A percentile compares a stretch with the other conserved stretches of the same genome.
Evolutionary conservation across 2,113 vertebrate species (phyloP).

Genomic region (Origma solitaria): DNA sequence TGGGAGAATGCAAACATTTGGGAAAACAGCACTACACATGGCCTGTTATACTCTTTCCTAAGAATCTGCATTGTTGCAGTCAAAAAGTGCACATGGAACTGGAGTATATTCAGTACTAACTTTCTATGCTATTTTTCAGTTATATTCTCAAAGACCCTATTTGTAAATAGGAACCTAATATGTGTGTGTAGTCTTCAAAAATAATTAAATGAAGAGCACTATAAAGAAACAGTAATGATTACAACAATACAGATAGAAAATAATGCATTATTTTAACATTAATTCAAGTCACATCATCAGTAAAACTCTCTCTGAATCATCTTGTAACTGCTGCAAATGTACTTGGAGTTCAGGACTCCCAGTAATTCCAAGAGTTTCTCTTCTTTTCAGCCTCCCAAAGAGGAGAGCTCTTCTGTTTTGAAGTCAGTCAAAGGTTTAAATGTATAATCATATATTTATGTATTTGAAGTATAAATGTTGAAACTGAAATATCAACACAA

Average conservation of each 20-base stretch:
- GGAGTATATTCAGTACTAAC: not conserved
- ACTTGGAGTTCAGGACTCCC: not conserved
- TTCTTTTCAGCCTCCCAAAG: not conserved
- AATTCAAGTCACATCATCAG: not conserved
- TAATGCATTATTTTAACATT: not conserved
- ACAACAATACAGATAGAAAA: not conserved
- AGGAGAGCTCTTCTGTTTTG: not conserved
- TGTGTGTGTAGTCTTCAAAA: not conserved
- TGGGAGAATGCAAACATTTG: not conserved
- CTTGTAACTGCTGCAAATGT: not conserved
- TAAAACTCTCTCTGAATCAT: not conserved
- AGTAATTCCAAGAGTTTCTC: not conserved
- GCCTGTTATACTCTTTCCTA: not conserved
- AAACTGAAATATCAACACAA: not conserved
- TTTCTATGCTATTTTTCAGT: not conserved
- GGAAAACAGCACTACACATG: not conserved
- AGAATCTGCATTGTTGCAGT: not conserved
- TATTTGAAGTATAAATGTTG: not conserved
- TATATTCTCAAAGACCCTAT: not conserved
- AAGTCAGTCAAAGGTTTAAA: not conserved
- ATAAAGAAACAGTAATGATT: not conserved
- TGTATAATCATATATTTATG: not conserved
- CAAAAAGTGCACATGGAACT: not conserved
- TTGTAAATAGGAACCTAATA: not conserved
- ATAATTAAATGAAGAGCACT: not conserved